Conservation (phyloP, 2,113 vertebrate species). For the Entosphenus tridentatus region DNA sequence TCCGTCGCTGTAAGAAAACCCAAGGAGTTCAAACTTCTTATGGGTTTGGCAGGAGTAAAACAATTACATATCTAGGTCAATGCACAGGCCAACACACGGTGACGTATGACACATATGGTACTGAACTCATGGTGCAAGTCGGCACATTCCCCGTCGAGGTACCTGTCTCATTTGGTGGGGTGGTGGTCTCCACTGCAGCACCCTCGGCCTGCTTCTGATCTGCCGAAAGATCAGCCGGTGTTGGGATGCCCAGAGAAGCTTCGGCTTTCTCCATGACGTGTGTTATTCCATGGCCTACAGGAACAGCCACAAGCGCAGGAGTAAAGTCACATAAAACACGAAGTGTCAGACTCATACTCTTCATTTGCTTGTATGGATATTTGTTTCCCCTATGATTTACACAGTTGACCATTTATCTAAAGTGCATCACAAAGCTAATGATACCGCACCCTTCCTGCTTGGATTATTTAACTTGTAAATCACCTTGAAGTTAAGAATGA, state of each 20-base stretch:
- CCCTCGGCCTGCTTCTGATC: conserved; percentile 11
- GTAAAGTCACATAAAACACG: background rate
- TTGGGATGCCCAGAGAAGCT: conserved; percentile 68
- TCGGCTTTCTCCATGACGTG: conserved; percentile 92
- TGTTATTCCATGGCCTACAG: conserved; percentile 62
- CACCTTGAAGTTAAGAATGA: background rate
- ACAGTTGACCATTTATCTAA: background rate
- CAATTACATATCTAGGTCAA: too few relatives aligned
- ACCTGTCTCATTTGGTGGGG: too few relatives aligned
- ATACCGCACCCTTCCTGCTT: background rate
- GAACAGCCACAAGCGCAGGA: conserved; percentile 11
- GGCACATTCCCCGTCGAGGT: too few relatives aligned
- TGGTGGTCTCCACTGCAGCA: too few relatives aligned
- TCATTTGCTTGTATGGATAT: too few relatives aligned
- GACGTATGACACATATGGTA: too few relatives aligned
- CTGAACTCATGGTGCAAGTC: too few relatives aligned
- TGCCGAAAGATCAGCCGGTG: conserved; percentile 41
- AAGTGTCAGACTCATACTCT: background rate
- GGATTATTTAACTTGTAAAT: background rate
- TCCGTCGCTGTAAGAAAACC: background rate
- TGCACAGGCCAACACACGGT: too few relatives aligned
- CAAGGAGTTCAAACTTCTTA: too few relatives aligned
- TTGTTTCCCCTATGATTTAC: too few relatives aligned
- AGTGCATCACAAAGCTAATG: background rate
- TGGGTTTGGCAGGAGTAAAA: too few relatives aligned